Conservation (phyloP, 1,140 invertebrate genomes). For the silkworm (Bombyx mori) region DNA sequence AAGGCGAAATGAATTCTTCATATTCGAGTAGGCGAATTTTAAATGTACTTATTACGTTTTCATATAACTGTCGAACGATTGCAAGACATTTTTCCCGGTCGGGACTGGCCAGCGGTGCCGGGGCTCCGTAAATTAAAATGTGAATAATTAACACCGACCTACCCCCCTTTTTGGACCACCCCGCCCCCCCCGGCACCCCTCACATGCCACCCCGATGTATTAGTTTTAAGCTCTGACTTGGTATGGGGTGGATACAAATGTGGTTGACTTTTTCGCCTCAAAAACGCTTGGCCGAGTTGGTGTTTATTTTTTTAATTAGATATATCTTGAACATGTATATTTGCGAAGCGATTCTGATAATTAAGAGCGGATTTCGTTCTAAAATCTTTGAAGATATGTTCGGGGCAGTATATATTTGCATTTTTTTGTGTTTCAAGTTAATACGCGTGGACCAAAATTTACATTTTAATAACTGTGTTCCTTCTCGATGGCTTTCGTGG, state of each 20-base stretch:
- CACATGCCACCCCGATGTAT: conserved; percentile 51
- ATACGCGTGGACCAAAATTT: conserved; percentile 1
- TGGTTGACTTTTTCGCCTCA: conserved; percentile 39
- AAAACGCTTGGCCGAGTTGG: conserved; percentile 29
- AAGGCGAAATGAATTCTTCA: neutral
- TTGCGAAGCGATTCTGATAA: conserved; percentile 34
- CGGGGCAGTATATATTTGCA: no score
- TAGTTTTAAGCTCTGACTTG: conserved; percentile 66
- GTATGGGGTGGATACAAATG: conserved; percentile 25
- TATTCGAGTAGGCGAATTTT: neutral
- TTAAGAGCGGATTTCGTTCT: neutral
- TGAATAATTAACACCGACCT: conserved; percentile 60
- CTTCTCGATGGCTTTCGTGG: neutral
- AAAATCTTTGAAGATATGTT: neutral
- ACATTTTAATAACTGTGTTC: neutral
- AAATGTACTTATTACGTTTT: conserved; percentile 10
- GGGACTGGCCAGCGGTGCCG: conserved; percentile 33
- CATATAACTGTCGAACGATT: conserved; percentile 51
- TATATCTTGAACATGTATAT: conserved; percentile 5
- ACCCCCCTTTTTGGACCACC: conserved; percentile 16
- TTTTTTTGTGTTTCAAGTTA: neutral
- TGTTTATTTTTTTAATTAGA: neutral
- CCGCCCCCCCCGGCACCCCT: conserved; percentile 16
- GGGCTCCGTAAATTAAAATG: conserved; percentile 63
- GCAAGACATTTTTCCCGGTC: conserved; percentile 61